These are phyloP conservation scores for Phortica magna DNA, from an alignment of 2,888 invertebrate genomes.

Conservation along the genomic window DNA sequence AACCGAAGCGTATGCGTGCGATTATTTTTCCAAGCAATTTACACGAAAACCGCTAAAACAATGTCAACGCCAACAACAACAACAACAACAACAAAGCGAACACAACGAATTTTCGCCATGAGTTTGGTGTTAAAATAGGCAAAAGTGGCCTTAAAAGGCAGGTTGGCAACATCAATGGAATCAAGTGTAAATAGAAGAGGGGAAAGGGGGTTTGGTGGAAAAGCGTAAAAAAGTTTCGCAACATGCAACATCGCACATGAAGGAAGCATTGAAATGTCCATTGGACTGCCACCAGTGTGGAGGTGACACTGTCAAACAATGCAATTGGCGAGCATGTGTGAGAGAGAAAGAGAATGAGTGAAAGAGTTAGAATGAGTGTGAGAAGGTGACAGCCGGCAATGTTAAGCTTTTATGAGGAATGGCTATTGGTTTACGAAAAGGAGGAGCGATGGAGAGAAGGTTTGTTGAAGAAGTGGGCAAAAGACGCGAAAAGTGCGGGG, in stretches of 20 bases:
- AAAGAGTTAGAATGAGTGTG: background rate
- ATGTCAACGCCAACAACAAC: conserved; percentile 22
- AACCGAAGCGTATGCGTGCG: conserved; percentile 57
- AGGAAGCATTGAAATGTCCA: conserved; percentile 68
- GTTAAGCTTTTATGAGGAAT: background rate
- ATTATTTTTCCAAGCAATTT: conserved; percentile 43
- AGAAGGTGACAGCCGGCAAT: background rate
- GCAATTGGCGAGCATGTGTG: conserved; percentile 42
- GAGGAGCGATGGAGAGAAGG: background rate
- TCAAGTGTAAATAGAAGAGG: background rate
- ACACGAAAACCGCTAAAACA: conserved; percentile 32
- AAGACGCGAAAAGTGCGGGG: no score
- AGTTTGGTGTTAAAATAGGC: conserved; percentile 56
- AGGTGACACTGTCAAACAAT: conserved; percentile 45
- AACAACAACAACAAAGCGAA: conserved; percentile 30
- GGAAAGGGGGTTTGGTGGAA: background rate
- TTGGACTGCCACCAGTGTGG: conserved; percentile 28
- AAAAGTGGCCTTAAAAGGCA: conserved; percentile 68
- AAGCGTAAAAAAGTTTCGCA: conserved; percentile 55
- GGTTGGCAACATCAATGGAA: background rate
- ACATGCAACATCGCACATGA: conserved; percentile 65
- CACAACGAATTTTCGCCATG: conserved; percentile 29
- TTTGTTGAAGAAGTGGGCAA: conserved; percentile 9
- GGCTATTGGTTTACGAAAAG: background rate
- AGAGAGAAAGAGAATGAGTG: background rate